Evolutionary conservation across 2,888 invertebrate species (phyloP).

Genomic region (Apamea epomidion): DNA sequence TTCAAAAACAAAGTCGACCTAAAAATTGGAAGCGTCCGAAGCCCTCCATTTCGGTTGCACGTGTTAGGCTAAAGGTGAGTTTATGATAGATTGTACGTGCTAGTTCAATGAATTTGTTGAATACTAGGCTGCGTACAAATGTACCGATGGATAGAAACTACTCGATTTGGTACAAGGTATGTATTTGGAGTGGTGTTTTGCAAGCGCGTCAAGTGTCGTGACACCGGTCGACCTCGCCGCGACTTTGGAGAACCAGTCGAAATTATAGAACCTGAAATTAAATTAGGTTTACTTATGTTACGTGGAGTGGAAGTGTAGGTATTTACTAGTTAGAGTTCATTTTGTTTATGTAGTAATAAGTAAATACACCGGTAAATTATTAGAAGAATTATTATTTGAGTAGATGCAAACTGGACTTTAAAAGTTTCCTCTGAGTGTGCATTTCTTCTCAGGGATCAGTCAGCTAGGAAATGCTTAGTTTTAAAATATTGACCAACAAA

Average conservation of each 20-base stretch:
- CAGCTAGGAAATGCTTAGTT: too few relatives aligned
- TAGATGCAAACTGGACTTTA: not conserved
- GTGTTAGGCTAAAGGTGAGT: constrained; percentile 22
- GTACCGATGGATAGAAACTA: not conserved
- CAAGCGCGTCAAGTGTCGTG: constrained; percentile 70
- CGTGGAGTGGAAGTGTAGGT: constrained; percentile 25
- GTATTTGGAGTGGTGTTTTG: constrained; percentile 53
- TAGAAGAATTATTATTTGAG: not conserved
- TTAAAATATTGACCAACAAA: too few relatives aligned
- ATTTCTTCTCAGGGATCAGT: too few relatives aligned
- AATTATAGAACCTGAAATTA: constrained; percentile 51
- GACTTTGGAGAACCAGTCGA: constrained; percentile 59
- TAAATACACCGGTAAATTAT: not conserved
- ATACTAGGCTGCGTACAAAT: constrained; percentile 3
- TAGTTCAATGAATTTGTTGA: constrained; percentile 13
- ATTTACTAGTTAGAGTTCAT: not conserved
- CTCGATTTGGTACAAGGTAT: constrained; percentile 21
- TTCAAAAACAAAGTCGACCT: constrained; percentile 33
- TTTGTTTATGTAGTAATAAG: not conserved
- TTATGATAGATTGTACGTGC: constrained; percentile 7
- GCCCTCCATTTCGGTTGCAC: constrained; percentile 9
- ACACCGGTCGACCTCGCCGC: constrained; percentile 71
- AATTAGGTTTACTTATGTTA: constrained; percentile 37
- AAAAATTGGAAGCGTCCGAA: constrained; percentile 16
- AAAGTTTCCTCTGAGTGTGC: too few relatives aligned